These are phyloP conservation scores for Heliconius aoede DNA, from an alignment of 2,888 invertebrate genomes.

Conservation along the genomic window DNA sequence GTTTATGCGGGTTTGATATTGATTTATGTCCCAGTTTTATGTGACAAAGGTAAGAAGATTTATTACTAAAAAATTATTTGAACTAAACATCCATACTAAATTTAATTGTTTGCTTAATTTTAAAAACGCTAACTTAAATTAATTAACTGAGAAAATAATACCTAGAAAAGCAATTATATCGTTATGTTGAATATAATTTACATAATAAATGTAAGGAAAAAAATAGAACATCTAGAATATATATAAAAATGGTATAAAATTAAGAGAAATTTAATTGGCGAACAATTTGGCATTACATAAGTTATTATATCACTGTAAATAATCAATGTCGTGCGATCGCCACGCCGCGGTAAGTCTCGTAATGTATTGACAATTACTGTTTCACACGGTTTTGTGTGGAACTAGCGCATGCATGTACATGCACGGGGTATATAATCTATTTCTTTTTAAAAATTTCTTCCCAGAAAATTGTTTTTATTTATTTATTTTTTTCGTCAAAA, in stretches of 20 bases:
- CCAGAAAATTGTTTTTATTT: too few relatives aligned
- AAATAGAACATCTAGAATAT: constrained; percentile 15
- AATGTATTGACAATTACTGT: constrained; percentile 31
- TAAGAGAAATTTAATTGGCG: constrained; percentile 21
- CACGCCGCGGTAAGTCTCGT: constrained; percentile 23
- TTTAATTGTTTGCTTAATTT: not conserved
- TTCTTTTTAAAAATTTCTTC: too few relatives aligned
- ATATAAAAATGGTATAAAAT: not conserved
- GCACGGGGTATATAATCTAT: not conserved
- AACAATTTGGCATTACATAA: constrained; percentile 23
- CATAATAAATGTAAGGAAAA: constrained; percentile 10
- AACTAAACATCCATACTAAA: not conserved
- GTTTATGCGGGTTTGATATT: constrained; percentile 72
- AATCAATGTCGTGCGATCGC: constrained; percentile 37
- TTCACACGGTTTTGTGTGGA: constrained; percentile 26
- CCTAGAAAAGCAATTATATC: not conserved
- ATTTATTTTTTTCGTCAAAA: not conserved
- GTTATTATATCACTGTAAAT: constrained; percentile 36
- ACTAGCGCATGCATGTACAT: not conserved
- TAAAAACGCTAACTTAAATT: not conserved
- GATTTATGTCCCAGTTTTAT: constrained; percentile 66
- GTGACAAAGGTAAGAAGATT: constrained; percentile 63
- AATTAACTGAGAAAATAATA: not conserved
- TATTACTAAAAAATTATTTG: not conserved
- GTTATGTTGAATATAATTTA: not conserved